Conservation (phyloP, 2,888 invertebrate genomes). For the Orthonevra nobilis region DNA sequence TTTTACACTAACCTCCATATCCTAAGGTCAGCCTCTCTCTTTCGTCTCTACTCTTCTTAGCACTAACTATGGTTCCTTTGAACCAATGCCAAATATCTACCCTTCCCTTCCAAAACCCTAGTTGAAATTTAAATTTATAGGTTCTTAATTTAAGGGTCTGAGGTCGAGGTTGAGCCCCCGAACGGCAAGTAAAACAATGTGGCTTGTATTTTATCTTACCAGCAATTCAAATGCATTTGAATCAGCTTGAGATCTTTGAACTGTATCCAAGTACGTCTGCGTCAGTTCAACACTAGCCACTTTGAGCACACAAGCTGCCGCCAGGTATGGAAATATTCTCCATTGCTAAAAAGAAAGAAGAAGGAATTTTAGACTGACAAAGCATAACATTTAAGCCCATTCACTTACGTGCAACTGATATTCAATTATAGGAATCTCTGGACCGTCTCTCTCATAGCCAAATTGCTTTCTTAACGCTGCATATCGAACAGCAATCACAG, state of each 20-base stretch:
- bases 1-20: no score
- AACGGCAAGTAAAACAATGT: no score
- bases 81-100: no score
- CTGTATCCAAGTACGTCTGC: constrained; percentile 84
- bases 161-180: no score
- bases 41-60: no score
- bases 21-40: no score
- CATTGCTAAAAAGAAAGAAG: constrained; percentile 83
- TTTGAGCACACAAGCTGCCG: constrained; percentile 83
- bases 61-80: no score
- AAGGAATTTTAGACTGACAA: constrained; percentile 1
- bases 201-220: constrained; percentile 75
- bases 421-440: constrained; percentile 88
- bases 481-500: constrained; percentile 89
- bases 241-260: constrained; percentile 83
- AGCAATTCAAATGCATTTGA: constrained; percentile 79
- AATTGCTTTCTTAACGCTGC: constrained; percentile 90
- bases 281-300: constrained; percentile 85
- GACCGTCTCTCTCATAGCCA: constrained; percentile 83
- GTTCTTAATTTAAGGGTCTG: no score
- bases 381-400: background rate
- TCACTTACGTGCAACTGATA: constrained; percentile 87
- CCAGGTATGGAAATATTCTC: constrained; percentile 86
- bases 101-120: no score
- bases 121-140: no score